Base-by-base conservation (phyloP, 2,797 vertebrate genomes). In the Lycodopsis pacificus region DNA sequence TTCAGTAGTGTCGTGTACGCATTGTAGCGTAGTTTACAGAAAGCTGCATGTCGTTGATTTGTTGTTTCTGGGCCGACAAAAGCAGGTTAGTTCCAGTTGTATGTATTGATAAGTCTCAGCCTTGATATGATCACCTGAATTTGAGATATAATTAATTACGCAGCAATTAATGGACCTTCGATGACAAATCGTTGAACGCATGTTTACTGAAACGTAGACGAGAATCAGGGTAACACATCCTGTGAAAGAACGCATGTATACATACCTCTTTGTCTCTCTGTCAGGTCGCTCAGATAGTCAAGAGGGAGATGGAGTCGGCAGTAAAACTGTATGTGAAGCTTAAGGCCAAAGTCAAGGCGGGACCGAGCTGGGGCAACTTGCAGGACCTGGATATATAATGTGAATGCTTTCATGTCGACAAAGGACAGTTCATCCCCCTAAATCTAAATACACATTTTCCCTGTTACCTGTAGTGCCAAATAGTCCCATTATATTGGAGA, bases 281-380 rank as follows among this genome's bases (percentile, higher is more conserved):
- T 71, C 82, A 99, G 98, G 97, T 99, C 1, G 97, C 97, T 88
- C 97, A 97, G 89, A 97, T 98, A 8, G 95, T 99, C 78, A 99
- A 98, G 93, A 92, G 94, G 2, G 97, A 99, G 95, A 99, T 99
- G 98, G 98, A 99, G 91, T 94, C 93, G 0, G 97, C 96, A 19
- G 83, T 98, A 38, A 96, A 97, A 79, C 94, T 99, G 46, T 96
- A 96, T 0, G 98, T 99, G 48, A 98, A 96, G 62, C 95, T 99
- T 6, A 94, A 93, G 19, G 97, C 96, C 57, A 99, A 97, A 92
- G 92, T 99, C 73, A 98, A 96, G 91, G 92, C 96, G 51, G 98
- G 98, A 61, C 88, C 96, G 32, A 99, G 97, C 89, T 99, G 98
- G 98, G 97, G 97, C 8, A 94, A 96, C 71, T 93, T 99, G 78